Percentiles rank a stretch among this genome's conserved stretches.
These are phyloP conservation scores for Protophormia terraenovae DNA, from an alignment of 2,888 invertebrate species.

Conservation along the genomic window DNA sequence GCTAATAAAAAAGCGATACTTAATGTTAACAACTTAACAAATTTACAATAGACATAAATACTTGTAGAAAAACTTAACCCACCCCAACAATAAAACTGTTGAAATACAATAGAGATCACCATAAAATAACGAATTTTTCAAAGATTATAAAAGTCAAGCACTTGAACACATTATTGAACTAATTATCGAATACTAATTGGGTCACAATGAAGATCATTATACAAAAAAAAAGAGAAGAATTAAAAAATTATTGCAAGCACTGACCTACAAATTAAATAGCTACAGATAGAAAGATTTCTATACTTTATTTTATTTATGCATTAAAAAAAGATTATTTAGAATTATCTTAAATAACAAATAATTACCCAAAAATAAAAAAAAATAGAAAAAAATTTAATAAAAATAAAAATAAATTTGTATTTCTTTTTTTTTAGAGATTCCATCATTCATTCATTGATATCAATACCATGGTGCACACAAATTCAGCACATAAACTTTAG, in stretches of 20 bases:
- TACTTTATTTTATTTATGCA: not conserved
- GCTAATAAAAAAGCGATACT: not conserved
- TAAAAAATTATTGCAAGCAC: conserved; percentile 40
- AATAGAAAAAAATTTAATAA: not conserved
- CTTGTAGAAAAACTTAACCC: conserved; percentile 12
- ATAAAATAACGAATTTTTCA: not conserved
- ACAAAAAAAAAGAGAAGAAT: not conserved
- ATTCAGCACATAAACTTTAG: conserved; percentile 17
- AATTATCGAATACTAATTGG: conserved; percentile 58
- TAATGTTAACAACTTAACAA: no score
- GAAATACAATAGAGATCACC: not conserved
- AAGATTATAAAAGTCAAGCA: conserved; percentile 18
- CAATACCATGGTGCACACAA: not conserved
- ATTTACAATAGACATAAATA: not conserved
- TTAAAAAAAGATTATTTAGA: not conserved
- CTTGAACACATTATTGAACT: conserved; percentile 36
- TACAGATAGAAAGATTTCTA: not conserved
- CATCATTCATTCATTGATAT: conserved; percentile 16
- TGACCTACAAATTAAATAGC: conserved; percentile 50
- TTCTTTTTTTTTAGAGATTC: conserved; percentile 25
- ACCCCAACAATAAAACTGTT: conserved; percentile 34
- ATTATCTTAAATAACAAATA: conserved; percentile 20
- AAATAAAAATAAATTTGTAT: conserved; percentile 43
- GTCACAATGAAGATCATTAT: conserved; percentile 42
- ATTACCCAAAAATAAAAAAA: not conserved